These are phyloP conservation scores for Platichthys flesus DNA, from an alignment of 2,113 vertebrate genomes.

Conservation along the genomic window DNA sequence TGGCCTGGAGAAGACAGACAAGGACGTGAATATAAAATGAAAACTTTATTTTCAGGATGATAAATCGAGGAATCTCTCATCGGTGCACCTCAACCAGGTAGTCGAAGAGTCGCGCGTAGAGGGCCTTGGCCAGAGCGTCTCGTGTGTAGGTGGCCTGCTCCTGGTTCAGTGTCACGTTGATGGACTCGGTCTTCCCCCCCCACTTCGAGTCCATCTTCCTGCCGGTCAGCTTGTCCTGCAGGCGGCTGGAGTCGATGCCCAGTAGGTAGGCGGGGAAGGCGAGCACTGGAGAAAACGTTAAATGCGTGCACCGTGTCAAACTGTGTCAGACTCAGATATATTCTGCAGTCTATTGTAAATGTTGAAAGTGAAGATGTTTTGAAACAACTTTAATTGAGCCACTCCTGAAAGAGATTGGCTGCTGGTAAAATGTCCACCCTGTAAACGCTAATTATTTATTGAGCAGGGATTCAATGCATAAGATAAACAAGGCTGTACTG, in stretches of 20 bases:
- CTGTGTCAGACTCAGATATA: not conserved
- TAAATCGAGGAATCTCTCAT: not conserved
- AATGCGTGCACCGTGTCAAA: not conserved
- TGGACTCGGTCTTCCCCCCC: slow-evolving; percentile 92
- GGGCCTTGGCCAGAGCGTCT: slow-evolving; percentile 93
- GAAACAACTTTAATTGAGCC: not conserved
- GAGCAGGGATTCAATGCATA: not conserved
- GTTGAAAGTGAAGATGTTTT: not conserved
- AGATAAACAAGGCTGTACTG: slow-evolving; percentile 27
- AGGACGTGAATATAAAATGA: not conserved
- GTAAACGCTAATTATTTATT: slow-evolving; percentile 37
- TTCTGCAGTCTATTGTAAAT: not conserved
- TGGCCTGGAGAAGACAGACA: slow-evolving; percentile 78
- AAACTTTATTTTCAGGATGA: not conserved
- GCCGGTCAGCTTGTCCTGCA: slow-evolving; percentile 95
- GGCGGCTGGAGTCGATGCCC: slow-evolving; percentile 88
- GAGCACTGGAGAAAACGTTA: slow-evolving; percentile 78
- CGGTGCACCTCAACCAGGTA: slow-evolving; percentile 91
- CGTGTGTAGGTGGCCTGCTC: slow-evolving; percentile 94
- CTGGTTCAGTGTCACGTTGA: slow-evolving; percentile 93
- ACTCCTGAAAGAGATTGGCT: too few species aligned
- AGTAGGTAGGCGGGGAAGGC: slow-evolving; percentile 95
- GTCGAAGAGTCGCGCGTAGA: slow-evolving; percentile 92
- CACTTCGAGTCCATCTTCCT: slow-evolving; percentile 98
- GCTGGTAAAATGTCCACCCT: too few species aligned